Evolutionary conservation across 2,888 invertebrate species (phyloP), one percentile per base, ranked within the genome.

Genomic region (Oxyteleia sp.): DNA sequence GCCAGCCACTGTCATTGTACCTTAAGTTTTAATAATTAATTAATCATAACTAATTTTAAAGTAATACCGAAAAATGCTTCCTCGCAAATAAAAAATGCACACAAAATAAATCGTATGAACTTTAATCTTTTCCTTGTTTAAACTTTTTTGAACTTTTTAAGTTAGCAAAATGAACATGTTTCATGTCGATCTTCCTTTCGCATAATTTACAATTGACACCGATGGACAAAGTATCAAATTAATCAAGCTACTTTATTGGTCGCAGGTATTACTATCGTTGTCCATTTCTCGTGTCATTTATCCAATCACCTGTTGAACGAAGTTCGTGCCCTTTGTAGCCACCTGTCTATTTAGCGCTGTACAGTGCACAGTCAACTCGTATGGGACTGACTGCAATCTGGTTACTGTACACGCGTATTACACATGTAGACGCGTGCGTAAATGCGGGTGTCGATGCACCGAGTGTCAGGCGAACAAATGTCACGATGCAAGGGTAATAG

Each of bases 231-330:
- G 35, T 20, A 53, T n/a, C 53, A 20, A 75, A 68, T 69, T 43
- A 68, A 76, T 45, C 35, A 53, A 35, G 10, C n/a, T 59, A 29
- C 13, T 16, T 47, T 53, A 90, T 91, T 90, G 89, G 87, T 83
- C 85, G 61, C 85, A 83, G 86, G 88, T 87, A 91, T n/a, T 90
- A 91, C 89, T 89, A 88, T 88, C 89, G 91, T 86, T 87, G 88
- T 84, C 84, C 88, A 85, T 91, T 91, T 69, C 68, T 91, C 90
- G 92, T 90, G 84, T 90, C 88, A 85, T 87, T 87, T 88, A 87
- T 90, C 89, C 88, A 90, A 87, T 92, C 92, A 93, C 93, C 93
- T 93, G 93, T 93, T 93, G 93, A 92, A 87, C 90, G 84, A 64
- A 84, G 72, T 72, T 81, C 53, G 69, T 75, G 35, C 64, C 72